A percentile compares a stretch with the other conserved stretches of the same genome.
Evolutionary conservation across 2,888 invertebrate genomes (phyloP).

Genomic region (Miltochrista miniata): DNA sequence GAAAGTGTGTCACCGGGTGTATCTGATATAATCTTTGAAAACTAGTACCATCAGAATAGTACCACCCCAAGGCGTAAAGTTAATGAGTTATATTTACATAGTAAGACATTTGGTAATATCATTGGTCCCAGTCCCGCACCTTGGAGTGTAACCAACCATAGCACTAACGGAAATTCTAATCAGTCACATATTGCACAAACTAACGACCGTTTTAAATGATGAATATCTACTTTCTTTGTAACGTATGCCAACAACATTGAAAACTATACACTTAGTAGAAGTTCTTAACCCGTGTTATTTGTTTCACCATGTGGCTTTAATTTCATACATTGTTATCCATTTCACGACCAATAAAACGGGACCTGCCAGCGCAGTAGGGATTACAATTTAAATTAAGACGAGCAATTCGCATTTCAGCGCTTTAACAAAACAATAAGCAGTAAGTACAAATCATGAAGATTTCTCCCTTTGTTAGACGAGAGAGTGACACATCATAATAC

Average conservation of each 20-base stretch:
- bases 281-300: no score
- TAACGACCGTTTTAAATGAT: conserved; percentile 7
- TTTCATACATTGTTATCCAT: no score
- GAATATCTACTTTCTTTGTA: no score
- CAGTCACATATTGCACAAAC: conserved; percentile 26
- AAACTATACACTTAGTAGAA: no score
- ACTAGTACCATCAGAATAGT: no score
- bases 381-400: background rate
- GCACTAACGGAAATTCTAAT: conserved; percentile 44
- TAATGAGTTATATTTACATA: background rate
- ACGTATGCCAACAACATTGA: no score
- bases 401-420: background rate
- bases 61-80: no score
- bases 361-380: no score
- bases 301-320: no score
- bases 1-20: no score
- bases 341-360: no score
- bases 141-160: conserved; percentile 37
- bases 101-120: background rate
- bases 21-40: no score
- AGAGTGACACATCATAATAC: conserved; percentile 10
- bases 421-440: conserved; percentile 8
- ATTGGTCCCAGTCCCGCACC: conserved; percentile 37
- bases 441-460: background rate
- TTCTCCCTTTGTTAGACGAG: conserved; percentile 23